Percentiles rank a stretch among this genome's conserved stretches.
Conservation (phyloP, 2,113 vertebrate species). For the Greenwoodochromis staneri region DNA sequence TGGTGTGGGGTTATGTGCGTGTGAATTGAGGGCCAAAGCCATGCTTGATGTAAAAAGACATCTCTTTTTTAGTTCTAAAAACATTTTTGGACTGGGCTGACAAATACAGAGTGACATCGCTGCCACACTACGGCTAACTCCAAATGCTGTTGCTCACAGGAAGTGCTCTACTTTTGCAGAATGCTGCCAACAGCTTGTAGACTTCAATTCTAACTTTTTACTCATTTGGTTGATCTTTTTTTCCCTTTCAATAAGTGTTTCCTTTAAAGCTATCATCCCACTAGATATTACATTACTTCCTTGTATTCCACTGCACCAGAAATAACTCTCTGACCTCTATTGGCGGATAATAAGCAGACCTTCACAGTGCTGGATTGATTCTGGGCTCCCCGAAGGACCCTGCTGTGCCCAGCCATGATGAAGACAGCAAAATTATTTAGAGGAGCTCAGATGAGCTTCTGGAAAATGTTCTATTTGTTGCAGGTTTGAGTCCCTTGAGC, state of each 20-base stretch:
- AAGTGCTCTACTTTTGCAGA: not conserved
- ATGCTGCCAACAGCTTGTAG: not conserved
- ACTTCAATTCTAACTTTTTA: conserved; percentile 3
- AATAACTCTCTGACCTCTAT: conserved; percentile 24
- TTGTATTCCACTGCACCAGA: conserved; percentile 14
- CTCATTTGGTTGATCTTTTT: not conserved
- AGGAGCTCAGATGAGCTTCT: conserved; percentile 35
- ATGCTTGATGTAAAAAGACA: conserved; percentile 53
- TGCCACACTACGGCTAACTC: conserved; percentile 5
- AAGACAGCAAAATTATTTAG: conserved; percentile 64
- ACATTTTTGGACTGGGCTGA: conserved; percentile 23
- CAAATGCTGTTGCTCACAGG: conserved; percentile 6
- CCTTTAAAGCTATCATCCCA: not conserved
- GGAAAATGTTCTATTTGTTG: conserved; percentile 33
- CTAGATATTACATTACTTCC: conserved; percentile 39
- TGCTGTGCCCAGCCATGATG: conserved; percentile 42
- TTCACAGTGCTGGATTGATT: conserved; percentile 54
- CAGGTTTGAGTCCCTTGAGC: conserved; percentile 35
- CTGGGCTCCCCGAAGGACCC: conserved; percentile 9
- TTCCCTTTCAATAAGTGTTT: not conserved
- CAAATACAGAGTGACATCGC: conserved; percentile 48
- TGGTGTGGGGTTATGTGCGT: not conserved
- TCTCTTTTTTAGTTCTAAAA: conserved; percentile 49
- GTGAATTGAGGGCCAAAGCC: conserved; percentile 9
- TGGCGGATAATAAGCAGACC: conserved; percentile 54